Percentiles rank a stretch among this genome's conserved stretches.
Evolutionary conservation across 2,113 vertebrate genomes (phyloP).

Genomic region (rat (Rattus norvegicus)): DNA sequence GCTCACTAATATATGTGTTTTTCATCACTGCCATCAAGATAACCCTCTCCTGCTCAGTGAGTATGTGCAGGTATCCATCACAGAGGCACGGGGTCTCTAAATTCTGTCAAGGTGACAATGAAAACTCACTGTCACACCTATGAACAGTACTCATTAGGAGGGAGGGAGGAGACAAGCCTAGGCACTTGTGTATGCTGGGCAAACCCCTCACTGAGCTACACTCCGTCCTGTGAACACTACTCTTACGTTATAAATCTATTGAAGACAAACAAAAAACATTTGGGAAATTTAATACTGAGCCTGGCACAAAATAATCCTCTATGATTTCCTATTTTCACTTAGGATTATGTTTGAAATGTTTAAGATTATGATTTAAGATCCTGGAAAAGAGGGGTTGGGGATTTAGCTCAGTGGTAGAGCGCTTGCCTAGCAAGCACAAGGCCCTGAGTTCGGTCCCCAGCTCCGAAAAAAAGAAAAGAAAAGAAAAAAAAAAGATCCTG

Average conservation of each 20-base stretch:
- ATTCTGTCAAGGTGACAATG: background rate
- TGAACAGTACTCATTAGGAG: background rate
- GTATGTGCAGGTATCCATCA: background rate
- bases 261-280: background rate
- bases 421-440: too few species aligned
- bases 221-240: background rate
- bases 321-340: constrained; percentile 58
- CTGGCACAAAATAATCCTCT: constrained; percentile 34
- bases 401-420: too few species aligned
- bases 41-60: too few species aligned
- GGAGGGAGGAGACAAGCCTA: background rate
- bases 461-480: too few species aligned
- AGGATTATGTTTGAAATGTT: background rate
- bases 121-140: background rate
- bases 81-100: background rate
- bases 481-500: too few species aligned
- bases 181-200: background rate
- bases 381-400: too few species aligned
- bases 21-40: background rate
- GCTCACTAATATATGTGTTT: background rate
- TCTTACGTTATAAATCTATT: background rate
- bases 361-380: constrained; percentile 34
- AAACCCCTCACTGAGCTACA: background rate
- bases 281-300: constrained; percentile 35
- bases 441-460: too few species aligned